These are phyloP conservation scores for Felis chaus DNA, from an alignment of 2,113 vertebrate species.

Conservation along the genomic window DNA sequence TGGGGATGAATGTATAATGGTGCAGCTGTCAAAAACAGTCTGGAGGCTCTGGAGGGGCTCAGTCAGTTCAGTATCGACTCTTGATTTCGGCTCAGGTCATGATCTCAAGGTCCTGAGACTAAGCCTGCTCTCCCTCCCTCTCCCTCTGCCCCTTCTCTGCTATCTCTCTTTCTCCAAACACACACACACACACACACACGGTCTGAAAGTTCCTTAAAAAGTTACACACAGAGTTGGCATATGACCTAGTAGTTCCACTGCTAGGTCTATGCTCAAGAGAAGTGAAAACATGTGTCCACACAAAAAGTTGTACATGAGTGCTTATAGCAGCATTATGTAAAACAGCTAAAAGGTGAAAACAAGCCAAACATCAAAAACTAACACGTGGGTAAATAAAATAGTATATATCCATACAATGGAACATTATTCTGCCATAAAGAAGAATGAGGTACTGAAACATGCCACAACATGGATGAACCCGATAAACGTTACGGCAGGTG, in stretches of 20 bases:
- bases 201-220: background rate
- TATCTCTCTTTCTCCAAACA: no score
- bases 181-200: background rate
- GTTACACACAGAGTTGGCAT: background rate
- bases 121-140: no score
- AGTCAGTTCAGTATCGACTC: no score
- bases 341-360: conserved; percentile 13
- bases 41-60: no score
- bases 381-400: background rate
- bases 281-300: background rate
- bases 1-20: background rate
- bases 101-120: no score
- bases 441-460: background rate
- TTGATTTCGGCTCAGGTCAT: no score
- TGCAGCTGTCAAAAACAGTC: background rate
- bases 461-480: background rate
- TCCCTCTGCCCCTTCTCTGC: no score
- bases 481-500: background rate
- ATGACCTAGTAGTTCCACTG: background rate
- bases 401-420: background rate
- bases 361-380: background rate
- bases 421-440: background rate
- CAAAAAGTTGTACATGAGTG: background rate
- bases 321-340: background rate
- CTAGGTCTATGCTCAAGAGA: background rate